These are phyloP conservation scores for Melieria crassipennis DNA, from an alignment of 2,888 invertebrate species.

Conservation along the genomic window DNA sequence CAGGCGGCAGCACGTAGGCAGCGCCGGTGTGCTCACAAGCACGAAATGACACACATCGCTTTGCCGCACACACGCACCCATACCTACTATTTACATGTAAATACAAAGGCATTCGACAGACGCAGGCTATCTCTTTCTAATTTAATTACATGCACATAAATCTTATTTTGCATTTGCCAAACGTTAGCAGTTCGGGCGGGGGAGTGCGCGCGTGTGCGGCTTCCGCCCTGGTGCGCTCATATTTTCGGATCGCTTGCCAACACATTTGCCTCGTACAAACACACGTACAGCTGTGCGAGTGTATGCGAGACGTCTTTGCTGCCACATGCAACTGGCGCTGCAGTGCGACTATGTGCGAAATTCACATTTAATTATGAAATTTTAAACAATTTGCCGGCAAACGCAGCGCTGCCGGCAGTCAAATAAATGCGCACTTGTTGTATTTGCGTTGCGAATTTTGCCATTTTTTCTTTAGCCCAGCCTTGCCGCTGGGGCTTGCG, in stretches of 20 bases:
- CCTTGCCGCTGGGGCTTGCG: no score
- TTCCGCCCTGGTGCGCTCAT: no score
- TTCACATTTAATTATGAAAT: constrained; percentile 29
- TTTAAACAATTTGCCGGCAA: constrained; percentile 11
- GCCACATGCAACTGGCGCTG: neutral
- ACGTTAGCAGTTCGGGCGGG: neutral
- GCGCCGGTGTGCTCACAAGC: no score
- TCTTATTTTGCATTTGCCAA: constrained; percentile 52
- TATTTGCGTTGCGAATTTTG: no score
- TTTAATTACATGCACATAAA: constrained; percentile 47
- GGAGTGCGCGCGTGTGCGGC: no score
- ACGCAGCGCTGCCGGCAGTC: no score
- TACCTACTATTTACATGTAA: neutral
- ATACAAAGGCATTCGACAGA: neutral
- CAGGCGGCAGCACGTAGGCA: no score
- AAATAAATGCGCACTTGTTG: no score
- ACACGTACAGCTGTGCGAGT: neutral
- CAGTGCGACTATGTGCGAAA: constrained; percentile 1
- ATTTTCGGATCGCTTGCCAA: no score
- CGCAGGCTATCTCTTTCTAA: constrained; percentile 11
- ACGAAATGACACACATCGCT: no score
- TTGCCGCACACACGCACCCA: no score
- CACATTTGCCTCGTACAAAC: constrained; percentile 42
- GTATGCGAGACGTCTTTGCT: constrained; percentile 13
- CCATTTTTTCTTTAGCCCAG: no score